A percentile compares a stretch with the other conserved stretches of the same genome.
phyloP scores from a whole-genome alignment of 2,113 vertebrate species.

The Nothocercus nigrocapillus region DNA sequence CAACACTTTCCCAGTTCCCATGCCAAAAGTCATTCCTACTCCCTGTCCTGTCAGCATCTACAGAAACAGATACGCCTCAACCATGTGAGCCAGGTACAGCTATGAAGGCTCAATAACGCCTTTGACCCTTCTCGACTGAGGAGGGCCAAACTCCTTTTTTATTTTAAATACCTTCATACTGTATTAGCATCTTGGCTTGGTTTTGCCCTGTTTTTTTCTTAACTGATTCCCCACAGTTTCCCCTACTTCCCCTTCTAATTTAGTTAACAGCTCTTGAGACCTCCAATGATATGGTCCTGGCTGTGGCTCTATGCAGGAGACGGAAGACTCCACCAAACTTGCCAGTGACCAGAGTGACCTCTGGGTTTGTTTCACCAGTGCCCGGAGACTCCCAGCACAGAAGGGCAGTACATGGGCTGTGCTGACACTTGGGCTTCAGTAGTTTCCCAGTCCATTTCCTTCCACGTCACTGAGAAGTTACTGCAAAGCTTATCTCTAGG shows the following conservation, averaged over 20 bases:
- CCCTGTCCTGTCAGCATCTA: neutral
- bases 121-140: neutral
- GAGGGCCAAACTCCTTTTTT: neutral
- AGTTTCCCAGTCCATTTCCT: neutral
- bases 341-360: neutral
- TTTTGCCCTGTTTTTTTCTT: neutral
- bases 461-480: slow-evolving; percentile 1
- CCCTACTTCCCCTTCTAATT: neutral
- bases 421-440: neutral
- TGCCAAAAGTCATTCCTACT: neutral
- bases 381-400: neutral
- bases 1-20: neutral
- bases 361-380: neutral
- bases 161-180: too few species aligned
- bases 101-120: neutral
- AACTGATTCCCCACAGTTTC: neutral
- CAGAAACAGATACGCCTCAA: neutral
- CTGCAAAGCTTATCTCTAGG: slow-evolving; percentile 25
- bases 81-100: neutral
- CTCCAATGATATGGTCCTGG: neutral
- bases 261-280: neutral
- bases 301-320: neutral
- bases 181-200: neutral
- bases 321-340: neutral
- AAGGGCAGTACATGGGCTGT: neutral